Conservation (phyloP, 2,888 invertebrate genomes). For the Pegoplata infirma region DNA sequence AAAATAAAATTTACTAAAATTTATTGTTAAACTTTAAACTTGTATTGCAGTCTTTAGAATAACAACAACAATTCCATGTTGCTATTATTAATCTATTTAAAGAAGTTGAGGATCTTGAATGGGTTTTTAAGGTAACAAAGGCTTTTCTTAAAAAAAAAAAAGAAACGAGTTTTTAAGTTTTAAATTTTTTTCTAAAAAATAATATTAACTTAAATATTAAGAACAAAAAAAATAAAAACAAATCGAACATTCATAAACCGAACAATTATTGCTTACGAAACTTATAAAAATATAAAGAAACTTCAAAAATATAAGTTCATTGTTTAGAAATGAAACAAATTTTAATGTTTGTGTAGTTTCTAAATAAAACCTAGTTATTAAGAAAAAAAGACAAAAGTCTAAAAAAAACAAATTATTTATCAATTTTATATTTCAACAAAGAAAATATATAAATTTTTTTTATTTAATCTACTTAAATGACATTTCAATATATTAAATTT, state of each 20-base stretch:
- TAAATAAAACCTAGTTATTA: conserved; percentile 23
- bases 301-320: not conserved
- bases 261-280: conserved; percentile 61
- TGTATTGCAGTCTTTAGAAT: not conserved
- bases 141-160: not conserved
- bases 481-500: not conserved
- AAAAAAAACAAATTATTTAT: conserved; percentile 6
- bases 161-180: not conserved
- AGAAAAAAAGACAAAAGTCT: not conserved
- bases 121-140: conserved; percentile 31
- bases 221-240: conserved; percentile 37
- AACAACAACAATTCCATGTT: no score
- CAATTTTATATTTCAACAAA: conserved; percentile 3
- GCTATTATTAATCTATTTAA: conserved; percentile 31
- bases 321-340: conserved; percentile 4
- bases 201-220: conserved; percentile 26
- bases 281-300: conserved; percentile 7
- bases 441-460: conserved; percentile 1
- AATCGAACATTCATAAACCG: conserved; percentile 57
- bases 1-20: not conserved
- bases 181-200: not conserved
- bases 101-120: conserved; percentile 52
- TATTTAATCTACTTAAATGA: not conserved
- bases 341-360: not conserved
- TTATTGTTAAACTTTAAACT: not conserved